These are phyloP conservation scores for Synanthedon andrenaeformis DNA, from an alignment of 2,888 invertebrate genomes.

Conservation along the genomic window DNA sequence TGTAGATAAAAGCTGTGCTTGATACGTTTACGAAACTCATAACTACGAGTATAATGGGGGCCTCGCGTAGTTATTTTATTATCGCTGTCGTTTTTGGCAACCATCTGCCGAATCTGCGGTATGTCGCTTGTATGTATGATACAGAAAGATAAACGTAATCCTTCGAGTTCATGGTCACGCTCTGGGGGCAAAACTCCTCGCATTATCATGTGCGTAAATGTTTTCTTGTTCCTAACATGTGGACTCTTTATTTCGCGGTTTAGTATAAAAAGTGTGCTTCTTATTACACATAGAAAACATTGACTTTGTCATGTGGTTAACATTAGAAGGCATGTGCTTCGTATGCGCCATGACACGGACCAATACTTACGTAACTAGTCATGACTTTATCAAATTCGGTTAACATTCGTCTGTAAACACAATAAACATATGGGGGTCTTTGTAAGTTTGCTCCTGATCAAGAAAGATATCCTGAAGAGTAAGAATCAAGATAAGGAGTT, in stretches of 20 bases:
- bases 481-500: too few relatives aligned
- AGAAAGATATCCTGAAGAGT: too few relatives aligned
- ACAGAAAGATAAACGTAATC: slow-evolving; percentile 44
- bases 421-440: too few relatives aligned
- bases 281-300: slow-evolving; percentile 18
- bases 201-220: slow-evolving; percentile 33
- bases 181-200: slow-evolving; percentile 28
- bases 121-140: slow-evolving; percentile 19
- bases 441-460: too few relatives aligned
- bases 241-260: slow-evolving; percentile 22
- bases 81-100: slow-evolving; percentile 42
- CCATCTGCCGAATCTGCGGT: slow-evolving; percentile 54
- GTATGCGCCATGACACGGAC: not conserved
- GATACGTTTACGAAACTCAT: too few relatives aligned
- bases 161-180: slow-evolving; percentile 47
- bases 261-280: slow-evolving; percentile 22
- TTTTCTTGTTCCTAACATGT: slow-evolving; percentile 19
- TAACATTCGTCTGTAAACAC: too few relatives aligned
- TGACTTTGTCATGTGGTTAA: slow-evolving; percentile 24
- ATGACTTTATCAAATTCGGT: too few relatives aligned
- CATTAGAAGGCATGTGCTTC: slow-evolving; percentile 23
- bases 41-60: not conserved
- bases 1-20: too few relatives aligned
- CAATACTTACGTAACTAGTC: too few relatives aligned
- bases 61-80: slow-evolving; percentile 13